phyloP scores from a whole-genome alignment of 2,113 vertebrate species.

The Silurus glanis region DNA sequence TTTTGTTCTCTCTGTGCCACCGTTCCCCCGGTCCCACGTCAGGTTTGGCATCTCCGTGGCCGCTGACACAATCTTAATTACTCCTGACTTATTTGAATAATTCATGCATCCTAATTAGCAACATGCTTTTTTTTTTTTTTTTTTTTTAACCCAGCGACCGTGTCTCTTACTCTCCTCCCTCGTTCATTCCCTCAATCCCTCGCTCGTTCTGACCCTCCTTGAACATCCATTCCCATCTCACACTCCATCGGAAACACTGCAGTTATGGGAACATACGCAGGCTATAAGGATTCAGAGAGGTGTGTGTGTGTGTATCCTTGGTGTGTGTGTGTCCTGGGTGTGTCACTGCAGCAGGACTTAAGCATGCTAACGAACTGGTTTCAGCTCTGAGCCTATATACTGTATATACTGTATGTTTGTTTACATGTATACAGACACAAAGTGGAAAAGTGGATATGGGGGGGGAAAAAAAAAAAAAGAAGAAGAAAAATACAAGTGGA shows the following conservation, averaged over 20 bases:
- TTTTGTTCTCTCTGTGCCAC: background rate
- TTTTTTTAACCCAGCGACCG: conserved; percentile 58
- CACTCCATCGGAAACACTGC: background rate
- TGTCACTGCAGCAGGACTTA: conserved; percentile 41
- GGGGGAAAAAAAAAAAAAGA: background rate
- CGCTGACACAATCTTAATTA: conserved; percentile 77
- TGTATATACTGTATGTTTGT: too few species aligned
- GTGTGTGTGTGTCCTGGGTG: too few species aligned
- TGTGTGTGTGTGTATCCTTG: too few species aligned
- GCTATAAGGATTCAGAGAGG: conserved; percentile 57
- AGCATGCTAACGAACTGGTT: conserved; percentile 45
- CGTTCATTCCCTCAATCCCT: background rate
- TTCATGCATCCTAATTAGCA: conserved; percentile 79
- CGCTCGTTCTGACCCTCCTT: conserved; percentile 20
- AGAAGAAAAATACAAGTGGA: too few species aligned
- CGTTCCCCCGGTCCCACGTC: conserved; percentile 54
- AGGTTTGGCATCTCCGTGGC: conserved; percentile 59
- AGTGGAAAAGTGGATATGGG: too few species aligned
- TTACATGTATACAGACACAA: too few species aligned
- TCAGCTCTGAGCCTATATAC: conserved; percentile 11
- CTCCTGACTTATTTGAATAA: conserved; percentile 71
- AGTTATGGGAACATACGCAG: conserved; percentile 19
- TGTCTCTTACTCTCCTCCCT: conserved; percentile 61
- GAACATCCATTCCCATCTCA: conserved; percentile 13
- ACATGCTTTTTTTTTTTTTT: conserved; percentile 55